A percentile compares a stretch with the other conserved stretches of the same genome.
These are phyloP conservation scores for Leucoraja erinaceus DNA, from an alignment of 2,113 vertebrate species.

Conservation along the genomic window DNA sequence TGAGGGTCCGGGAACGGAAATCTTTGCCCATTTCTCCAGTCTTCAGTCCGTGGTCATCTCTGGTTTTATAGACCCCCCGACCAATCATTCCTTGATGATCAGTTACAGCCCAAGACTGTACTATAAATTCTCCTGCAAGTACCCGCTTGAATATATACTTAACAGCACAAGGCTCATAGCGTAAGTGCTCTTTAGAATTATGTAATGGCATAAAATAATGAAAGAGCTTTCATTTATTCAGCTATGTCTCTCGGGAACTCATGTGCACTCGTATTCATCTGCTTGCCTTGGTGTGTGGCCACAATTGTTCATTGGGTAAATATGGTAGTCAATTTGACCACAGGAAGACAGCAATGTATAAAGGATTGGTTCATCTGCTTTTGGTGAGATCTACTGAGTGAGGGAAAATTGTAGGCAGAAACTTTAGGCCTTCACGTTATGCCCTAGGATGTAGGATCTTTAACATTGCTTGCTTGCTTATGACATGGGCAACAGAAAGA, in stretches of 20 bases:
- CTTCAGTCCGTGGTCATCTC: constrained; percentile 62
- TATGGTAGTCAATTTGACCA: too few species aligned
- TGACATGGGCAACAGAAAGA: neutral
- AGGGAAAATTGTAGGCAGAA: too few species aligned
- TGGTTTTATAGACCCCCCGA: constrained; percentile 57
- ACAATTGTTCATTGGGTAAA: too few species aligned
- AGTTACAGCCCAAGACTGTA: constrained; percentile 66
- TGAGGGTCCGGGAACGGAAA: constrained; percentile 52
- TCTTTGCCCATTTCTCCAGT: constrained; percentile 55
- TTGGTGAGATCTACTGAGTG: too few species aligned
- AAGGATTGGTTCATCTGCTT: too few species aligned
- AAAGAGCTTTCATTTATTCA: neutral
- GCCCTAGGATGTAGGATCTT: too few species aligned
- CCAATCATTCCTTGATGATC: constrained; percentile 49
- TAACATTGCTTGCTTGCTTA: too few species aligned
- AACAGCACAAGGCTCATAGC: constrained; percentile 62
- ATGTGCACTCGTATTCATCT: too few species aligned
- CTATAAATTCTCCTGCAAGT: constrained; percentile 67
- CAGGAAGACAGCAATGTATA: too few species aligned
- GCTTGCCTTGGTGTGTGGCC: too few species aligned
- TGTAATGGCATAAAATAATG: neutral
- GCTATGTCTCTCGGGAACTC: too few species aligned
- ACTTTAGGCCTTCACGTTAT: too few species aligned
- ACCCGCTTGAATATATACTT: constrained; percentile 64
- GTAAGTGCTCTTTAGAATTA: constrained; percentile 48